Conservation (phyloP, 2,888 invertebrate species). For the Leucophenga montana region DNA sequence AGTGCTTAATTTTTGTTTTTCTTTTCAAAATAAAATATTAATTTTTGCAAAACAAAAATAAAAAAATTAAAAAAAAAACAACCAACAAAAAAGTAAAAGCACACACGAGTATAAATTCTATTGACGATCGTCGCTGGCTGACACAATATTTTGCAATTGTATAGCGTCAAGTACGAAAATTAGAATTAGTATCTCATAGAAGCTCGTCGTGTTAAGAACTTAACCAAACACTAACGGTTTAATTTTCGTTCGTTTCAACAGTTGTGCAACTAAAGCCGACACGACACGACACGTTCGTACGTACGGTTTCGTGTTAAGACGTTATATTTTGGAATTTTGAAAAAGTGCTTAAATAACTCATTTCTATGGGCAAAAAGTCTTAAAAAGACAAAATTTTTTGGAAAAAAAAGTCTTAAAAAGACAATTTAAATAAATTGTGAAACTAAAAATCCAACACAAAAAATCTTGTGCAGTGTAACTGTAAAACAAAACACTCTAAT, state of each 20-base stretch:
- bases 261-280: background rate
- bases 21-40: background rate
- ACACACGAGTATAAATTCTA: slow-evolving; percentile 23
- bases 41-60: slow-evolving; percentile 12
- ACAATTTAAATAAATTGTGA: background rate
- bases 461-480: too few species aligned
- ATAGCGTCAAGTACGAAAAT: slow-evolving; percentile 13
- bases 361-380: background rate
- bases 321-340: too few species aligned
- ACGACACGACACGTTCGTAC: too few species aligned
- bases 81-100: background rate
- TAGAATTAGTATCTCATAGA: background rate
- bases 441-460: background rate
- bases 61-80: background rate
- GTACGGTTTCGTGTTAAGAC: too few species aligned
- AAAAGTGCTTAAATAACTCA: too few species aligned
- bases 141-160: slow-evolving; percentile 24
- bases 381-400: background rate
- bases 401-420: background rate
- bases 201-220: background rate
- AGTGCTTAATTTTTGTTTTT: background rate
- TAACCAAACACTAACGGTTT: background rate
- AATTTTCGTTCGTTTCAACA: background rate
- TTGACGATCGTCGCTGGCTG: slow-evolving; percentile 25
- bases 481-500: background rate